Evolutionary conservation across 2,888 invertebrate genomes (phyloP), one percentile per base, ranked within the genome.

Genomic region (Aradus depressus): DNA sequence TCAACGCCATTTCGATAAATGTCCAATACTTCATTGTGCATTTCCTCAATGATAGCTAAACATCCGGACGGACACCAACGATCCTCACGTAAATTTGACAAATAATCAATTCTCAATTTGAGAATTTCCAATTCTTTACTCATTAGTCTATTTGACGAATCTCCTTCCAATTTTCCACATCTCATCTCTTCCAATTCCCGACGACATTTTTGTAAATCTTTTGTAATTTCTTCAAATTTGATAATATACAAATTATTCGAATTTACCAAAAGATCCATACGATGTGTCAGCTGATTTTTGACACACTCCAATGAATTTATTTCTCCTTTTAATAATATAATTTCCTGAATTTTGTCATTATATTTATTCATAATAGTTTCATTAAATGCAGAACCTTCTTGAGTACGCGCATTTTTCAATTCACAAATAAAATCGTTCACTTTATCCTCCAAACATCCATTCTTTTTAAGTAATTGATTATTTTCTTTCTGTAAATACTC

Each of bases 91-190:
- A 45, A 21, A 2, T 45, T 28, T 8, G 43, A 34, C 32, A 56
- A 25, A 41, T 54, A 49, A 8, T 52, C 42, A 16, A 55, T 25
- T n/a, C 51, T 38, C 23, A 26, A 16, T 38, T 51, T 44, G 10
- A 53, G 22, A 16, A 44, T 32, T 37, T 41, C n/a, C 12, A 54
- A 22, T 44, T 58, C 55, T 19, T 52, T 45, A n/a, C 54, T 47
- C 21, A 47, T 42, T 12, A 53, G 38, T 39, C 50, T 50, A 21
- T 55, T 55, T 18, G 34, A 42, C 2, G 57, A 47, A 4, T 34
- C 38, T n/a, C 55, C 6, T 43, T 55, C 42, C n/a, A 51, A 23
- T 23, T 53, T 57, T 45, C 51, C 53, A 23, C 47, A 35, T 28
- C 44, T 44, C 2, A 50, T 22, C 8, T 28, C 47, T 34, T 58